phyloP scores from a whole-genome alignment of 2,797 vertebrate species.

The Coregonus ussuriensis region DNA sequence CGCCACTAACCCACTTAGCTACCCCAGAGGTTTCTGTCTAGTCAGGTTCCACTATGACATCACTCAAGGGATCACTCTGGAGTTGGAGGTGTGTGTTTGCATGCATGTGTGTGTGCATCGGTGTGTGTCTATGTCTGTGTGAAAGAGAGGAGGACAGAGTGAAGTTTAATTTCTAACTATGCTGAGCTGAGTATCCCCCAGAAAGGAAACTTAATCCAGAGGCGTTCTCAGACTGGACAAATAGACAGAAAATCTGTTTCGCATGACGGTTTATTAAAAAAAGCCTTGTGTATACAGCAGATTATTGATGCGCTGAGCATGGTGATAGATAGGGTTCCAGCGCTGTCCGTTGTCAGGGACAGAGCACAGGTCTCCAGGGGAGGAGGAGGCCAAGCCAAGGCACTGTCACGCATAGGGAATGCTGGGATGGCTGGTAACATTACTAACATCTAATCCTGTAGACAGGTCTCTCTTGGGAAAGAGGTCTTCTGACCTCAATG shows the following conservation, averaged over 20 bases:
- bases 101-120: conserved; percentile 1
- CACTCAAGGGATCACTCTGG: neutral
- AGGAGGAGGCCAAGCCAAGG: conserved; percentile 42
- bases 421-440: neutral
- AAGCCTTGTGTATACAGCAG: conserved; percentile 69
- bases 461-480: neutral
- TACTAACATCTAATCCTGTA: neutral
- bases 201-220: conserved; percentile 75
- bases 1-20: conserved; percentile 55
- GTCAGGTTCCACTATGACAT: conserved; percentile 43
- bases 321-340: conserved; percentile 68
- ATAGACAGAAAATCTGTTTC: conserved; percentile 81
- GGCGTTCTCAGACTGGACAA: conserved; percentile 74
- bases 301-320: conserved; percentile 68
- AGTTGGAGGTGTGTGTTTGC: conserved; percentile 30
- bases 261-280: conserved; percentile 75
- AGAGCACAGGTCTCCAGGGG: conserved; percentile 46
- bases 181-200: conserved; percentile 66
- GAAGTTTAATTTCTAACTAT: conserved; percentile 64
- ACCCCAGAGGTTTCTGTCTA: conserved; percentile 32
- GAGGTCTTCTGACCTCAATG: too few species aligned
- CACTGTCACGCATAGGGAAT: conserved; percentile 42
- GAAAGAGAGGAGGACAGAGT: conserved; percentile 36
- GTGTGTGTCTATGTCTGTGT: conserved; percentile 35
- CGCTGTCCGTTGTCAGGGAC: conserved; percentile 42